Evolutionary conservation across 1,140 invertebrate genomes (phyloP), one percentile per base, ranked within the genome.

Genomic region (Chironomus striatipennis): DNA sequence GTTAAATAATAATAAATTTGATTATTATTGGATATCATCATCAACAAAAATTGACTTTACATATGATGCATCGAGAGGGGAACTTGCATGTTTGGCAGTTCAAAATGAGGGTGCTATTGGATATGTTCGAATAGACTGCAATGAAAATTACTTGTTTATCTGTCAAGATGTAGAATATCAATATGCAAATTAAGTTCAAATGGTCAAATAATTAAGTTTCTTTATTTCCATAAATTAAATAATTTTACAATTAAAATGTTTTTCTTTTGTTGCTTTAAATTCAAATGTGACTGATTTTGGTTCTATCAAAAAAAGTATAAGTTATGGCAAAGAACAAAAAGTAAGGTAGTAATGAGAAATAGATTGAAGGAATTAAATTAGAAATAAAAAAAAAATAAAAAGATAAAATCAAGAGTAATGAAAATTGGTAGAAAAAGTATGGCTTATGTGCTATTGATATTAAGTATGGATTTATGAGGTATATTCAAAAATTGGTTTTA

Each of bases 401-500:
- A 34, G 5, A 34, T 34, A 34, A 5, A 34, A 34, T 1, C 5
- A 34, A 34, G 24, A 34, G 24, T 34, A 34, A 34, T 34, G 24
- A 34, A 34, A 34, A 34, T 34, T 34, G 2, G 24, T 34, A 34
- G 24, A 34, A 34, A 34, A 34, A 34, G 24, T 34, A 57, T 57
- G 12, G 12, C n/a, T 57, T 57, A 12, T 10, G 12, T 57, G 1
- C 5, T 57, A 57, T 57, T 12, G n/a, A n/a, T 57, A 15, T 57
- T 12, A 57, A 12, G 47, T 57, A 57, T 57, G 47, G 47, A n/a
- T n/a, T 70, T 70, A 70, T 70, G 65, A 70, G 65, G 65, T 70
- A 70, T 70, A 70, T 70, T 70, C 20, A 70, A 70, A 70, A 70
- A 70, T 70, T 57, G 65, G 65, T 17, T 17, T n/a, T 20, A 18